phyloP scores from a whole-genome alignment of 2,113 vertebrate genomes.

The Harpagus bidentatus region DNA sequence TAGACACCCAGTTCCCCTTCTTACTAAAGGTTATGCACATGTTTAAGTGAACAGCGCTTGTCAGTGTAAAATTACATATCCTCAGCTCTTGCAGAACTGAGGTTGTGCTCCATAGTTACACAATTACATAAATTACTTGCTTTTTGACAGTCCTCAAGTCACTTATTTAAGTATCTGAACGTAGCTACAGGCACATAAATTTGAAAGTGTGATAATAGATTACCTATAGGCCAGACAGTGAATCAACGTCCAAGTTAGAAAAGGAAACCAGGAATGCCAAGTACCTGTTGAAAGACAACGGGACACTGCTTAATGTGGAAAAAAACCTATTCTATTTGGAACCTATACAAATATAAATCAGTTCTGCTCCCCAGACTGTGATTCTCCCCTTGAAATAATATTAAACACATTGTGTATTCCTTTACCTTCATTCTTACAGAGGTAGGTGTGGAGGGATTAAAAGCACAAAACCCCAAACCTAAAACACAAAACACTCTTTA shows the following conservation, averaged over 20 bases:
- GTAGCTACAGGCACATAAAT: not conserved
- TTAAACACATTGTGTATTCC: not conserved
- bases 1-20: not conserved
- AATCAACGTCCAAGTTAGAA: not conserved
- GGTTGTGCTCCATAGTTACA: not conserved
- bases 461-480: not conserved
- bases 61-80: not conserved
- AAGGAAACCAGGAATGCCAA: not conserved
- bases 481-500: not conserved
- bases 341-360: not conserved
- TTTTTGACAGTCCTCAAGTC: not conserved
- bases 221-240: not conserved
- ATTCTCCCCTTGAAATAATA: not conserved
- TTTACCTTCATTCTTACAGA: not conserved
- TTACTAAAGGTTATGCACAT: not conserved
- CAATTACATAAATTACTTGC: not conserved
- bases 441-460: not conserved
- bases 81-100: not conserved
- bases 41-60: not conserved
- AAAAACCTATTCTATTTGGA: not conserved
- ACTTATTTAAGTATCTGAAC: not conserved
- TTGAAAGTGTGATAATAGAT: not conserved
- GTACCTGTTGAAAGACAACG: not conserved
- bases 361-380: not conserved
- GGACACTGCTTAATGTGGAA: not conserved